Base-by-base conservation (phyloP, 1,140 invertebrate species). In the Tetragonula clypearis region DNA sequence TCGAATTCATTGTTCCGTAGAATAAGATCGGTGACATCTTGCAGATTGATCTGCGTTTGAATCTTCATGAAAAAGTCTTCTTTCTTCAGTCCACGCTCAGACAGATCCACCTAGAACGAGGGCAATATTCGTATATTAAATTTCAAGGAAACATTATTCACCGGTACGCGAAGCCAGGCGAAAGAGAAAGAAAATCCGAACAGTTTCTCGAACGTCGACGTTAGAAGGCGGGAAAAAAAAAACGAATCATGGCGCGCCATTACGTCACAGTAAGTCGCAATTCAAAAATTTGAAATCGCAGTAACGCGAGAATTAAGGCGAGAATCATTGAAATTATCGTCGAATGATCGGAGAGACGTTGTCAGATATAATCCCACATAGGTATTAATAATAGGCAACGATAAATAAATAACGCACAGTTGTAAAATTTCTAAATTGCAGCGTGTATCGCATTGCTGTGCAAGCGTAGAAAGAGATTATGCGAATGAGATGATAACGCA, bases 1-100 rank as follows among this genome's bases (percentile, higher is more conserved):
- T 95, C 92, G 30, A 95, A 94, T 26, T 92, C 65, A 75, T 95
- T 95, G 0, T 91, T 91, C 14, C 91, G 91, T 0, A 95, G 86
- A 78, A 92, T 94, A 0, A 95, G 83, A 73, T 93, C 87, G 9
- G 91, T 94, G 1, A 94, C 88, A 58, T 94, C 90, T 4, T 86
- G 68, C 1, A 94, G 75, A 60, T 90, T 88, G 8, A 93, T 88
- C 56, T 87, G 86, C 1, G 62, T 23, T 77, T 95, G 94, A 0
- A 93, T 66, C 81, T 87, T 89, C 23, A 92, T 75, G 78, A 95
- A 95, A 68, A 95, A 95, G 14, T 93, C 91, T 82, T 93, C 93
- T 66, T 93, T 95, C 77, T 89, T 91, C 9, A 95, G 72, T 68
- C 85, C 84, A 0, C 83, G 87, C 76, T 90, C 83, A 30, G 94